Evolutionary conservation across 1,140 invertebrate species (phyloP).

Genomic region (Parapsyche elsis): DNA sequence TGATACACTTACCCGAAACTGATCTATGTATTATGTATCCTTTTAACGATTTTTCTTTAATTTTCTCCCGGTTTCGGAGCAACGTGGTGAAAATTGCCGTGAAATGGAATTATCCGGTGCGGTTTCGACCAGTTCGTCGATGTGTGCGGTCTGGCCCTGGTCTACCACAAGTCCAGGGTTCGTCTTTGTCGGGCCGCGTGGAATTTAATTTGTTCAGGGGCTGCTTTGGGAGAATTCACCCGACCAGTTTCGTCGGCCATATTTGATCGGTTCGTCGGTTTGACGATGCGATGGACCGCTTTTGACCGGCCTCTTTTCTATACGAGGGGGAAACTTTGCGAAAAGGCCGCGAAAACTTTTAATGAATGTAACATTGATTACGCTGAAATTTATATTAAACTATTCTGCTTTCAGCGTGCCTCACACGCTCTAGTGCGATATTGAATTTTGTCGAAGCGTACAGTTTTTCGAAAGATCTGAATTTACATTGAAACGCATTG

Average conservation of each 20-base stretch:
- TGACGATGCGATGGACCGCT: not conserved
- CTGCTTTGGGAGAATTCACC: not conserved
- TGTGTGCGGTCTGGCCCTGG: not conserved
- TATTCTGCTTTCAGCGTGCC: no score
- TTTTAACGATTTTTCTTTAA: no score
- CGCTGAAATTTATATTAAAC: not conserved
- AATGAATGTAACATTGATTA: slow-evolving; percentile 6
- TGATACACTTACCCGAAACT: no score
- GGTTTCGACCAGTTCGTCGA: slow-evolving; percentile 2
- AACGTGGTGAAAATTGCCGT: no score
- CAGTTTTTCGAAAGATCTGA: no score
- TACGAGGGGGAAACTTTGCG: no score
- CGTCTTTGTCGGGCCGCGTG: not conserved
- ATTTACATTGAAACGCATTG: no score
- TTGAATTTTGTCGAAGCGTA: no score
- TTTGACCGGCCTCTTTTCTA: no score
- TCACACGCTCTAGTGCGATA: no score
- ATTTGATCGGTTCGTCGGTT: not conserved
- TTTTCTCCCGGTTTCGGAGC: no score
- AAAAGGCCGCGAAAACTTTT: not conserved
- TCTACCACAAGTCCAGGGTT: not conserved
- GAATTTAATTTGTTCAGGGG: slow-evolving; percentile 18
- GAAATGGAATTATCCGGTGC: slow-evolving; percentile 2
- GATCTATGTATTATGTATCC: no score
- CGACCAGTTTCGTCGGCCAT: not conserved